phyloP scores from a whole-genome alignment of 2,113 vertebrate genomes.

The Bombycilla garrulus region DNA sequence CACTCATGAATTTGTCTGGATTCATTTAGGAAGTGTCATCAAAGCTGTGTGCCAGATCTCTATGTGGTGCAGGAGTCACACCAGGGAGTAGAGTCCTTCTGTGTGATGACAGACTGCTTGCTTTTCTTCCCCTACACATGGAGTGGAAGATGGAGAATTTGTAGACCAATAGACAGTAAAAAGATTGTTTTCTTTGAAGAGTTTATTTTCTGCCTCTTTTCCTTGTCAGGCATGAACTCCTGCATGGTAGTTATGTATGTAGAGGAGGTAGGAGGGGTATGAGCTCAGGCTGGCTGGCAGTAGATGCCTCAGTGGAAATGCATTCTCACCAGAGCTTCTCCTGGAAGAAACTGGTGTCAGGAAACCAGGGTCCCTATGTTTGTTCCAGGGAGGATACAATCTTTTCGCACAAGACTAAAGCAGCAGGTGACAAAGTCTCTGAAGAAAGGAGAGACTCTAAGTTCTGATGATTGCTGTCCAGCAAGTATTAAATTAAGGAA shows the following conservation, averaged over 20 bases:
- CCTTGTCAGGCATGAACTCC: neutral
- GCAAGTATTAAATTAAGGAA: neutral
- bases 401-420: neutral
- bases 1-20: neutral
- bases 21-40: neutral
- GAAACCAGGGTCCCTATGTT: neutral
- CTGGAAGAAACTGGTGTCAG: neutral
- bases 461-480: neutral
- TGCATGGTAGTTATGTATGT: neutral
- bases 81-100: neutral
- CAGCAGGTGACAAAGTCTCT: neutral
- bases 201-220: neutral
- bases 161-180: neutral
- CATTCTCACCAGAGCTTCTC: neutral
- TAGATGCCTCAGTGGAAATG: neutral
- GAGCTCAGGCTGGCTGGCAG: neutral
- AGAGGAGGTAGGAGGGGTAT: neutral
- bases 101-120: neutral
- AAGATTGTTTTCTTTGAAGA: neutral
- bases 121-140: neutral
- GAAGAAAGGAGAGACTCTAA: neutral
- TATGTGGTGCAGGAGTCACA: neutral
- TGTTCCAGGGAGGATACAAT: neutral
- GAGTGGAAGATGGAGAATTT: neutral
- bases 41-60: conserved; percentile 21